Evolutionary conservation across 1,140 invertebrate genomes (phyloP), one percentile per base, ranked within the genome.

Genomic region (Drosophila nigromelanica): DNA sequence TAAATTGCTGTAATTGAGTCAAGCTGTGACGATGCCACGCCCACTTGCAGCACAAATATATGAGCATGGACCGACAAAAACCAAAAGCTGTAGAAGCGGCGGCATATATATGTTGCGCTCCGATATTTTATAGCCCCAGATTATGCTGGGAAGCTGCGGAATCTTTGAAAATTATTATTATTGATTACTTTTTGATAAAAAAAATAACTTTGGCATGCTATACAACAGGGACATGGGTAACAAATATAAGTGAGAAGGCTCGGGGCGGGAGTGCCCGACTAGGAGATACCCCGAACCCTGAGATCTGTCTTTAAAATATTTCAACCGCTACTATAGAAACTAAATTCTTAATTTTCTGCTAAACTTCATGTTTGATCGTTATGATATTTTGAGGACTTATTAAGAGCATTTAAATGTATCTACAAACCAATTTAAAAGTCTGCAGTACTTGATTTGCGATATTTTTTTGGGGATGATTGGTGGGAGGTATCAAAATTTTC

Each of bases 1-100:
- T 74, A 80, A 85, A 77, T 80, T 80, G 64, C 42, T 68, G 37
- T 86, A 64, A 87, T 86, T 87, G 60, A 55, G 47, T 35, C 68
- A 64, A 76, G 68, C 75, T 81, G 78, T 74, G 66, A 61, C 58
- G 42, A 42, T 15, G 35, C 37, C 48, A 60, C 33, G 42, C 47
- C 35, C 30, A 67, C 40, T 14, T 40, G 15, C n/a, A 54, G 14
- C n/a, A 50, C 6, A 52, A 51, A 56, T 56, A 21, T 39, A 45
- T n/a, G 33, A 15, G 21, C 18, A 27, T 4, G 12, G n/a, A 10
- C 21, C 11, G 42, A 47, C 15, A 45, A 33, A 60, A 21, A 30
- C 15, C 24, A 60, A 60, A 60, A 45, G 35, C 47, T 66, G 61
- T 52, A 27, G 48, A 43, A 62, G 37, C 33, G 21, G 24, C 5